These are phyloP conservation scores for Pipistrellus pygmaeus DNA, from an alignment of 2,797 vertebrate species.

Conservation along the genomic window DNA sequence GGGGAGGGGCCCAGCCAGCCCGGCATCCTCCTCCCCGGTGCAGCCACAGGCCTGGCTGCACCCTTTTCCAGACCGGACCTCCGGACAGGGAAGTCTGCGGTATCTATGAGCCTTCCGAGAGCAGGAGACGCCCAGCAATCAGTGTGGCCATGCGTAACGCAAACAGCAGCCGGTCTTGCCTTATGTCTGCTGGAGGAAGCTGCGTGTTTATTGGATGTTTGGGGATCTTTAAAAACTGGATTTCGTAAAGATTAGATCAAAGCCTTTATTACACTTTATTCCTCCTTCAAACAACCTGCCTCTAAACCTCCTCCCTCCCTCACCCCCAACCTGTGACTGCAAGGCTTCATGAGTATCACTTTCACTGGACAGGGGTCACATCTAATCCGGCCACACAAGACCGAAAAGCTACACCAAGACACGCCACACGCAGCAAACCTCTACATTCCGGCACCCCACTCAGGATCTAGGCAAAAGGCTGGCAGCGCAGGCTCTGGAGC, in stretches of 20 bases:
- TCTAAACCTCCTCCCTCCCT: constrained; percentile 76
- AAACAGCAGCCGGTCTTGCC: background rate
- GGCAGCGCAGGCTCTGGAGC: background rate
- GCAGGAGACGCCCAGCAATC: background rate
- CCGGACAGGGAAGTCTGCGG: background rate
- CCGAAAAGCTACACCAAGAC: constrained; percentile 56
- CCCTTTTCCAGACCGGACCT: background rate
- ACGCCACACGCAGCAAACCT: background rate
- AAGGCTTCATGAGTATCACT: constrained; percentile 74
- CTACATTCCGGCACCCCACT: background rate
- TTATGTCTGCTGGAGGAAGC: constrained; percentile 21
- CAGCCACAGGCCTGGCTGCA: background rate
- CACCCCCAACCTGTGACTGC: constrained; percentile 74
- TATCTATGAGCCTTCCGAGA: background rate
- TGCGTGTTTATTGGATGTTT: constrained; percentile 57
- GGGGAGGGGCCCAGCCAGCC: background rate
- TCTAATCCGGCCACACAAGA: constrained; percentile 79
- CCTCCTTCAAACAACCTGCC: constrained; percentile 84
- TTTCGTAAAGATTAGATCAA: constrained; percentile 85
- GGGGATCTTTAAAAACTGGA: constrained; percentile 67
- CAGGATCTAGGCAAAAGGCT: background rate
- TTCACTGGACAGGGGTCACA: constrained; percentile 78
- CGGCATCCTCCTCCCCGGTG: background rate
- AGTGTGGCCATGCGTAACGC: background rate
- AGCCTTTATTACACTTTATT: constrained; percentile 89